These are phyloP conservation scores for Cettia cetti DNA, from an alignment of 2,113 vertebrate species.

Conservation along the genomic window DNA sequence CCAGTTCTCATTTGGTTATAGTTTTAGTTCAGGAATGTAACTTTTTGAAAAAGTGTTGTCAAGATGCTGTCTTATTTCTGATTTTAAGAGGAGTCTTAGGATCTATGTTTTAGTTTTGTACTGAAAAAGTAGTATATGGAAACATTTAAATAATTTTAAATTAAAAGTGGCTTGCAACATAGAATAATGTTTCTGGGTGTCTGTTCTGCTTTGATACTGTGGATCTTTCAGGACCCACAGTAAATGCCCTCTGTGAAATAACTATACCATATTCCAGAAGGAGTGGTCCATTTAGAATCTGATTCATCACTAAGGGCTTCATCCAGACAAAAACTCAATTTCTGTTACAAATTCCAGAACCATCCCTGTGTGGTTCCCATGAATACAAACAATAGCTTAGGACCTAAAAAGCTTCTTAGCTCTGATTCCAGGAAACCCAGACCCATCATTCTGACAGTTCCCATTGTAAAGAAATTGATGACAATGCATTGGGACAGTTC, in stretches of 20 bases:
- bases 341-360: not conserved
- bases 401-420: not conserved
- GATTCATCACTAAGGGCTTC: not conserved
- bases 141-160: not conserved
- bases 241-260: not conserved
- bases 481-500: not conserved
- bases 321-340: not conserved
- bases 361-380: not conserved
- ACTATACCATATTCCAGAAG: not conserved
- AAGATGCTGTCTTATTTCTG: not conserved
- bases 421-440: not conserved
- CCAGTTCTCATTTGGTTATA: not conserved
- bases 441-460: not conserved
- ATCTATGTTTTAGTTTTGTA: not conserved
- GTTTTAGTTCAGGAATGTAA: not conserved
- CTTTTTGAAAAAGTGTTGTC: not conserved
- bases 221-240: not conserved
- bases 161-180: not conserved
- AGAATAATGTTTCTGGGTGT: not conserved
- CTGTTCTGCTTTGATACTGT: not conserved
- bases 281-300: not conserved
- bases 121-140: not conserved
- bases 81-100: not conserved
- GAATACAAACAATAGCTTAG: not conserved
- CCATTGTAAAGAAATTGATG: not conserved